Conservation (phyloP, 2,888 invertebrate species). For the Agrypnus murinus region DNA sequence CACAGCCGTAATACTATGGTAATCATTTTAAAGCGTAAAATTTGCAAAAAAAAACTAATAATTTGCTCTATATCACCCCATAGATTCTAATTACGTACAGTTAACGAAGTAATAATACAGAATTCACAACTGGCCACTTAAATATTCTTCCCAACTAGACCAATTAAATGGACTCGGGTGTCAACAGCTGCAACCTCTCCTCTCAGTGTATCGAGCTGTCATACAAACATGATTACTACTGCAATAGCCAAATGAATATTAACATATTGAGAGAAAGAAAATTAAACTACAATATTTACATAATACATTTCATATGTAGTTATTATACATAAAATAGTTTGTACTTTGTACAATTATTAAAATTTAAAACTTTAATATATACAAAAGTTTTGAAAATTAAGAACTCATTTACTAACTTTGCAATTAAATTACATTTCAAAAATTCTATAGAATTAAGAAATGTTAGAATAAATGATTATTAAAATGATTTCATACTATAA, state of each 20-base stretch:
- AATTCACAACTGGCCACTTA: conserved; percentile 26
- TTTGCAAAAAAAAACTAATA: conserved; percentile 25
- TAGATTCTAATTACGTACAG: conserved; percentile 10
- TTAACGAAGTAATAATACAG: not conserved
- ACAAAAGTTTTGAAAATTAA: too few species aligned
- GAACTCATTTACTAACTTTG: too few species aligned
- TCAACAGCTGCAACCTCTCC: conserved; percentile 53
- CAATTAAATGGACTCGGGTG: conserved; percentile 54
- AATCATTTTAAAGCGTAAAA: conserved; percentile 31
- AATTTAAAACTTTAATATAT: not conserved
- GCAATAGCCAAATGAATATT: not conserved
- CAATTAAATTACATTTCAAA: too few species aligned
- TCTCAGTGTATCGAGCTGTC: conserved; percentile 53
- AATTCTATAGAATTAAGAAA: too few species aligned
- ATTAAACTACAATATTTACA: conserved; percentile 11
- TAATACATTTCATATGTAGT: conserved; percentile 9
- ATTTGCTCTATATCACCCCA: conserved; percentile 15
- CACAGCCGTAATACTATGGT: conserved; percentile 41
- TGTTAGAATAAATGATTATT: too few species aligned
- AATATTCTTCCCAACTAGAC: conserved; percentile 54
- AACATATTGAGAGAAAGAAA: conserved; percentile 10
- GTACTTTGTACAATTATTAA: conserved; percentile 9
- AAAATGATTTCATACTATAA: too few species aligned
- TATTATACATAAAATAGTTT: conserved; percentile 8
- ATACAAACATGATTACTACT: conserved; percentile 43